Conservation (phyloP, 2,888 invertebrate genomes). For the Drosophila hamatofila region DNA sequence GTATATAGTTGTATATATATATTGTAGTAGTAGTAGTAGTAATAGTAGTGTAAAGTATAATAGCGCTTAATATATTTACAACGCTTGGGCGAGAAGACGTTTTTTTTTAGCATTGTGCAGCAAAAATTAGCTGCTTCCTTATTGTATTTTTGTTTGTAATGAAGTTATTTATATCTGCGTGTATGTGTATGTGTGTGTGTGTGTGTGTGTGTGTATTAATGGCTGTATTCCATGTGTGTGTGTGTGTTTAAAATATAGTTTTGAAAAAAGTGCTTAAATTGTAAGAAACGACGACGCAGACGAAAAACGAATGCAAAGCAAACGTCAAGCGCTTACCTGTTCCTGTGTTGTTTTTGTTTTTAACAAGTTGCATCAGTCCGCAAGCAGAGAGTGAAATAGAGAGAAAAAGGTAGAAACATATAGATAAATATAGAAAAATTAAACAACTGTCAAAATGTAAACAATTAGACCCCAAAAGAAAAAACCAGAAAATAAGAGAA, state of each 20-base stretch:
- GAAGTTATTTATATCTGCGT: slow-evolving; percentile 48
- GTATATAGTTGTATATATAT: slow-evolving; percentile 18
- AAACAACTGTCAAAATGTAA: slow-evolving; percentile 49
- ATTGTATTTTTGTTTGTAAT: slow-evolving; percentile 56
- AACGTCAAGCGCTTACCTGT: slow-evolving; percentile 73
- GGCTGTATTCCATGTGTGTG: slow-evolving; percentile 22
- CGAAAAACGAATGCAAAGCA: slow-evolving; percentile 64
- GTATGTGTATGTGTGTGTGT: slow-evolving; percentile 33
- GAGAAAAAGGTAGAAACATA: slow-evolving; percentile 6
- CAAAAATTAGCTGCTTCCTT: slow-evolving; percentile 65
- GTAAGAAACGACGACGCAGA: slow-evolving; percentile 68
- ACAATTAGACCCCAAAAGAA: slow-evolving; percentile 40
- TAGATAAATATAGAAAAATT: slow-evolving; percentile 37
- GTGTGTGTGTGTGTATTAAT: slow-evolving; percentile 28
- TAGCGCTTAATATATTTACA: slow-evolving; percentile 74
- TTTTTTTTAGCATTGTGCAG: slow-evolving; percentile 49
- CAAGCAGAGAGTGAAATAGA: slow-evolving; percentile 12
- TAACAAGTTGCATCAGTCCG: neutral
- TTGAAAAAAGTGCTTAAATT: slow-evolving; percentile 77
- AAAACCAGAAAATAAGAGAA: neutral
- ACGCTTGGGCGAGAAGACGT: slow-evolving; percentile 56
- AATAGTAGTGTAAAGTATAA: slow-evolving; percentile 31
- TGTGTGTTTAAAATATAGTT: slow-evolving; percentile 69
- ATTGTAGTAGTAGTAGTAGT: slow-evolving; percentile 1
- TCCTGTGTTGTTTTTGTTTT: slow-evolving; percentile 58